Evolutionary conservation across 1,140 invertebrate genomes (phyloP).

Genomic region (Ctenoplectra terminalis): DNA sequence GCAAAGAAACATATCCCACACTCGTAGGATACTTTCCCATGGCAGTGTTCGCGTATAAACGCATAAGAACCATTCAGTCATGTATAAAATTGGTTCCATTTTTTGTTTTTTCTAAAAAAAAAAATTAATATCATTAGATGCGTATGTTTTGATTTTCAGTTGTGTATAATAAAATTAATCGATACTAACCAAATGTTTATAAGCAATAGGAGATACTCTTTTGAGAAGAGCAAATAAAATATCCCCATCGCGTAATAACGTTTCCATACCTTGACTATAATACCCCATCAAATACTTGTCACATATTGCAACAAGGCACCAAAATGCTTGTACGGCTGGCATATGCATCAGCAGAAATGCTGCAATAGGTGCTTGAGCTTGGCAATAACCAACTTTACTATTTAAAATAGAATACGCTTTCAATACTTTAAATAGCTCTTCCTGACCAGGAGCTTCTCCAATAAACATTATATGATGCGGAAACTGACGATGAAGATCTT

Average conservation of each 20-base stretch:
- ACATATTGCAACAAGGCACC: conserved; percentile 98
- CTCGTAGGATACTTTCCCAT: conserved; percentile 95
- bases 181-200: conserved; percentile 91
- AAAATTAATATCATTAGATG: not conserved
- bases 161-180: conserved; percentile 2
- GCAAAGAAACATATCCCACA: conserved; percentile 99
- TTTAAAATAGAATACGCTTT: conserved; percentile 98
- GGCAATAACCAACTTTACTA: conserved; percentile 97
- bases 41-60: conserved; percentile 96
- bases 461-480: conserved; percentile 99
- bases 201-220: conserved; percentile 91
- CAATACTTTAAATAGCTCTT: conserved; percentile 96
- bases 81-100: conserved; percentile 97
- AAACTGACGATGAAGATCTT: conserved; percentile 97
- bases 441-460: conserved; percentile 94
- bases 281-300: conserved; percentile 94
- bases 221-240: conserved; percentile 95
- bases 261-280: conserved; percentile 93
- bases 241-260: conserved; percentile 95
- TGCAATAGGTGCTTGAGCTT: conserved; percentile 98
- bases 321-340: conserved; percentile 98
- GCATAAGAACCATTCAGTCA: conserved; percentile 99
- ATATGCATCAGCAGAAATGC: conserved; percentile 99
- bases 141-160: not conserved
- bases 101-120: conserved; percentile 92